These are phyloP conservation scores for Scarus forsteni DNA, from an alignment of 2,797 vertebrate species.

Conservation along the genomic window DNA sequence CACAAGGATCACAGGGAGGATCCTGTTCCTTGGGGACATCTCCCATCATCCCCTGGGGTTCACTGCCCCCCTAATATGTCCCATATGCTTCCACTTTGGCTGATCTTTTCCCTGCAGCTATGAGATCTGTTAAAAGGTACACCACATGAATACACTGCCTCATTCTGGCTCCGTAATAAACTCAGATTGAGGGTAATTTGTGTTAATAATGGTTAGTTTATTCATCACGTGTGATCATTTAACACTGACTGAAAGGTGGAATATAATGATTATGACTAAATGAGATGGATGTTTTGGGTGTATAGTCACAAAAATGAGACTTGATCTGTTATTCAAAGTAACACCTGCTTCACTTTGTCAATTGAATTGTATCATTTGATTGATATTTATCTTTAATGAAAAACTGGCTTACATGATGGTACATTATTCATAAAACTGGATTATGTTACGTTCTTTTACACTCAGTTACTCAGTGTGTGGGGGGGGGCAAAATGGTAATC, in stretches of 20 bases:
- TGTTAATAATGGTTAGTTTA: constrained; percentile 33
- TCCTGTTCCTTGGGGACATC: constrained; percentile 25
- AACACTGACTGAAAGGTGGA: constrained; percentile 22
- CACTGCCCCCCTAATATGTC: constrained; percentile 1
- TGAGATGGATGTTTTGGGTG: constrained; percentile 6
- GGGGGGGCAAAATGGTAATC: no score
- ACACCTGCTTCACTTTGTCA: constrained; percentile 4
- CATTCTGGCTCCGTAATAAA: constrained; percentile 23
- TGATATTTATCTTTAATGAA: constrained; percentile 8
- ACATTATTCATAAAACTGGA: neutral
- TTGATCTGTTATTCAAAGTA: constrained; percentile 8
- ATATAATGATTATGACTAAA: constrained; percentile 17
- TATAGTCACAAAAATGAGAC: neutral
- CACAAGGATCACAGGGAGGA: constrained; percentile 6
- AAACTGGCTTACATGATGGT: neutral
- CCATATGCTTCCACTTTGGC: constrained; percentile 48
- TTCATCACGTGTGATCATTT: constrained; percentile 42
- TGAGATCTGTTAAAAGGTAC: constrained; percentile 6
- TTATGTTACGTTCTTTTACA: neutral
- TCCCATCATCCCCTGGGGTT: neutral
- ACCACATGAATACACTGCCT: constrained; percentile 26
- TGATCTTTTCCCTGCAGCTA: constrained; percentile 46
- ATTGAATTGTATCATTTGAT: neutral
- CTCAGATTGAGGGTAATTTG: constrained; percentile 30
- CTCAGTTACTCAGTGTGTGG: no score